Evolutionary conservation across 2,797 vertebrate genomes (phyloP).

Genomic region (Hylomyscus alleni): DNA sequence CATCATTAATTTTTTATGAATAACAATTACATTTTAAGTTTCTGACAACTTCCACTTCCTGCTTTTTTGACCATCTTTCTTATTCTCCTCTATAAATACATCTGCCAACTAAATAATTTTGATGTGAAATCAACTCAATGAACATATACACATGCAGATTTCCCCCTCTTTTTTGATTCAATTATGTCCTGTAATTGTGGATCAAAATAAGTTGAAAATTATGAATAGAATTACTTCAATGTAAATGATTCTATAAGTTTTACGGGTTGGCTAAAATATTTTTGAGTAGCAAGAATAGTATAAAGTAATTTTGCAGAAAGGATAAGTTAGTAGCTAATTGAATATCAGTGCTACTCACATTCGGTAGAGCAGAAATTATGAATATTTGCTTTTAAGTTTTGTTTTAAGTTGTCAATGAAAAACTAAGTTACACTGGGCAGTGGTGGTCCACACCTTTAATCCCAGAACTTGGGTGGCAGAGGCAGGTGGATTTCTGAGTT

Average conservation of each 20-base stretch:
- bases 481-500: too few relatives aligned
- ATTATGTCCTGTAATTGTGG: not conserved
- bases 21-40: slow-evolving; percentile 19
- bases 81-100: slow-evolving; percentile 29
- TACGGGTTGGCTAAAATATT: not conserved
- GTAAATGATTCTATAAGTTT: slow-evolving; percentile 26
- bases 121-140: slow-evolving; percentile 7
- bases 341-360: not conserved
- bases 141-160: not conserved
- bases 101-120: slow-evolving; percentile 4
- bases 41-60: not conserved
- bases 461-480: too few relatives aligned
- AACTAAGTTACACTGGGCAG: not conserved
- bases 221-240: not conserved
- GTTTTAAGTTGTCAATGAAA: slow-evolving; percentile 5
- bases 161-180: not conserved
- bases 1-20: slow-evolving; percentile 43
- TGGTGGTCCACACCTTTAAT: too few relatives aligned
- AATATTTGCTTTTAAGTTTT: not conserved
- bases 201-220: slow-evolving; percentile 34
- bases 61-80: not conserved
- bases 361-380: not conserved
- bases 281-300: slow-evolving; percentile 17
- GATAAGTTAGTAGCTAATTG: not conserved
- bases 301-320: slow-evolving; percentile 34